phyloP scores from a whole-genome alignment of 2,113 vertebrate genomes.

The Mixornis gularis region DNA sequence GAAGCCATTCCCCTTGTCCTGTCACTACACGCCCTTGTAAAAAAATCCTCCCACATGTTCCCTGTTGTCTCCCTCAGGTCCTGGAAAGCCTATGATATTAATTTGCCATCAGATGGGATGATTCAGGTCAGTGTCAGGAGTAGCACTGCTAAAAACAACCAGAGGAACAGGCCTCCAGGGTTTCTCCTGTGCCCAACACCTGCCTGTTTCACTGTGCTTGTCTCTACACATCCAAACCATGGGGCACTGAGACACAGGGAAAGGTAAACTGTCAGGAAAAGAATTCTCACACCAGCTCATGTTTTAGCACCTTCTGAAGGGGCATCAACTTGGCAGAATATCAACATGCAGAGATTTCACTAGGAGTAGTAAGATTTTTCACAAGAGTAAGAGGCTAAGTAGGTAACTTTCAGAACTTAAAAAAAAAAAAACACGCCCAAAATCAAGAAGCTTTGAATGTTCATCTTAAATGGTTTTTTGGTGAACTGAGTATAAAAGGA shows the following conservation, averaged over 20 bases:
- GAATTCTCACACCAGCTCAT: background rate
- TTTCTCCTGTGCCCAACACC: background rate
- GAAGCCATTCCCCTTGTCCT: background rate
- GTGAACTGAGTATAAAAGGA: background rate
- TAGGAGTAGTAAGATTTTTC: background rate
- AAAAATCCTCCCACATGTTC: background rate
- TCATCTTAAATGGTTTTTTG: background rate
- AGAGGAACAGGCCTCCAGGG: background rate
- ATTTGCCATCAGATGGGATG: background rate
- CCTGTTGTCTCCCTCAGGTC: background rate
- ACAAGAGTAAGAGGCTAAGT: background rate
- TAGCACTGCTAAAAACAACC: background rate
- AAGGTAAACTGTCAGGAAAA: background rate
- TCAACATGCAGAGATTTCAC: background rate
- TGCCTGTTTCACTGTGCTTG: background rate
- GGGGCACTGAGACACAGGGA: background rate
- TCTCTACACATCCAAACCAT: background rate
- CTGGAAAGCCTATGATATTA: background rate
- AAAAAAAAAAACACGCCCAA: background rate
- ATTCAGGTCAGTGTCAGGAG: background rate
- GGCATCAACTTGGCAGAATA: background rate
- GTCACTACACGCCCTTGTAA: background rate
- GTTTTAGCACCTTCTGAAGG: background rate
- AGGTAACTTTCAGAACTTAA: background rate
- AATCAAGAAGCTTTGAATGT: background rate